phyloP scores from a whole-genome alignment of 1,140 invertebrate species.

The Sminthurides bifidus region DNA sequence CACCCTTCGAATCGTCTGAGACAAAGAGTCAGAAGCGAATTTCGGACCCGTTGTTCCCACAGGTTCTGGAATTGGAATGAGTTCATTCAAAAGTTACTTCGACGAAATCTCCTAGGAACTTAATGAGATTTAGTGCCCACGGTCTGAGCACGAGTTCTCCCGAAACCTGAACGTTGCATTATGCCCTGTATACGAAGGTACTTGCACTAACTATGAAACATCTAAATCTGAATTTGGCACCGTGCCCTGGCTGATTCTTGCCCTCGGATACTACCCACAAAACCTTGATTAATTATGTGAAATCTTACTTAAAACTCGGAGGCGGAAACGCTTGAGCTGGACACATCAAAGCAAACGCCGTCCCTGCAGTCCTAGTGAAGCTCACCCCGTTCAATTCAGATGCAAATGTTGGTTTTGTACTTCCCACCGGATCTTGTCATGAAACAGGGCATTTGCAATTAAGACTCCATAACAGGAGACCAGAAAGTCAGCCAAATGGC shows the following conservation, averaged over 20 bases:
- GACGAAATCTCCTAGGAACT: too few species aligned
- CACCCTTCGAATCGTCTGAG: constrained; percentile 37
- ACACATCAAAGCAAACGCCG: constrained; percentile 33
- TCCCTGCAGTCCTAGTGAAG: constrained; percentile 17
- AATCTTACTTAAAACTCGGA: constrained; percentile 32
- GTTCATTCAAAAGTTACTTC: too few species aligned
- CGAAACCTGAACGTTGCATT: too few species aligned
- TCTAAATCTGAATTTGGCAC: not conserved
- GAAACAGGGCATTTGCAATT: not conserved
- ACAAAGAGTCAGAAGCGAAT: constrained; percentile 44
- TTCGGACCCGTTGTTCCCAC: constrained; percentile 59
- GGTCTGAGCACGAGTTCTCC: too few species aligned
- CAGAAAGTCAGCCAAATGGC: too few species aligned
- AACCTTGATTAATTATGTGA: not conserved
- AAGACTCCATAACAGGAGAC: too few species aligned
- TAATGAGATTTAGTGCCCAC: too few species aligned
- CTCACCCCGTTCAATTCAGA: not conserved
- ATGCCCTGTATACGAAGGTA: too few species aligned
- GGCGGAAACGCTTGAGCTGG: constrained; percentile 28
- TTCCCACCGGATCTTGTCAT: constrained; percentile 16
- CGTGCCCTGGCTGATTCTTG: too few species aligned
- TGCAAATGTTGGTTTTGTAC: constrained; percentile 18
- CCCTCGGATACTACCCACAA: too few species aligned
- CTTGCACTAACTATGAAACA: too few species aligned
- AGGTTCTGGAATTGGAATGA: constrained; percentile 56